Evolutionary conservation across 2,113 vertebrate genomes (phyloP), one percentile per base, ranked within the genome.

Genomic region (Phaethornis superciliosus): DNA sequence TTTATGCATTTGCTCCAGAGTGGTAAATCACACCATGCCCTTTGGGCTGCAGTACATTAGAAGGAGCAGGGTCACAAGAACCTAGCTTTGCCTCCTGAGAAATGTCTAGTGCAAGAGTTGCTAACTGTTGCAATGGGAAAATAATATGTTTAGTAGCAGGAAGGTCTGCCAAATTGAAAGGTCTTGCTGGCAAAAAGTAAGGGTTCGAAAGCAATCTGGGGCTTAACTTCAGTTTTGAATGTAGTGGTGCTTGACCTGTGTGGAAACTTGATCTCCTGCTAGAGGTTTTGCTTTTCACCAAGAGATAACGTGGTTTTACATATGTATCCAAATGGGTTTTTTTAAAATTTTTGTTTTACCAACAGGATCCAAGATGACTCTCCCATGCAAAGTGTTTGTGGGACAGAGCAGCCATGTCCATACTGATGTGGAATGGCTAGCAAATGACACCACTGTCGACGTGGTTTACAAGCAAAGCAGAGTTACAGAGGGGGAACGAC

Each of bases 331-430:
- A 88, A 3, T 4, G 46, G 46, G 17, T 2, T 6, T 40, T 76
- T 82, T 22, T 4, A 56, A 37, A 56, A 37, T 15, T 23, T 83
- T 93, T 56, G 32, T 51, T n/a, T 77, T 65, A 63, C 46, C 24
- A 52, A 68, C 88, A 98, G 98, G 97, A 24, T 98, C 98, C 28
- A 97, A 86, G 81, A 85, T 98, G 96, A 96, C 85, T 9, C 96
- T 98, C 22, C 97, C 97, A 0, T 98, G 98, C 77, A 98, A 97
- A 91, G 98, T 98, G 58, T 98, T 97, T 75, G 70, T 97, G 85
- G 98, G 97, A 33, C 68, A 55, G 5, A 94, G 95, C 80, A 77
- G 77, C 7, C 85, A 87, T 1, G 2, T 49, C 32, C 69, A 69
- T 40, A 97, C 97, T 0, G 14, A 92, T 4, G 96, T 98, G 59